Conservation (phyloP, 1,140 invertebrate species). For the Himalopsyche phryganea region DNA sequence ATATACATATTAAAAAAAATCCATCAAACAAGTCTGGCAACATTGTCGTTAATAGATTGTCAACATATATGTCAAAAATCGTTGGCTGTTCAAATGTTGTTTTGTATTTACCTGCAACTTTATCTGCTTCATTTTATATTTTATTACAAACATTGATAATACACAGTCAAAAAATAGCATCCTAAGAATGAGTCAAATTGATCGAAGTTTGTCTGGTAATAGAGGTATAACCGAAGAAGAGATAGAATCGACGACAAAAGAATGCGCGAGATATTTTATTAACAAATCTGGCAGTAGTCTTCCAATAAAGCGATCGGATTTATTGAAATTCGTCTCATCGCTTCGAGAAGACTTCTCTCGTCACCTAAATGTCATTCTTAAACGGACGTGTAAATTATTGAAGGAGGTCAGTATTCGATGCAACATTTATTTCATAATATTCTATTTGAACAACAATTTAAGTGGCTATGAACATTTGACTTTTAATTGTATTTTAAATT, state of each 20-base stretch:
- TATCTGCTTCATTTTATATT: too few species aligned
- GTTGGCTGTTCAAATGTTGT: too few species aligned
- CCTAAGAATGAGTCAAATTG: conserved; percentile 8
- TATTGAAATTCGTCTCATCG: conserved; percentile 8
- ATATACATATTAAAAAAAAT: too few species aligned
- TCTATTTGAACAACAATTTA: too few species aligned
- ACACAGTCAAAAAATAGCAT: background rate
- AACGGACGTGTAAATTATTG: background rate
- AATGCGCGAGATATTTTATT: conserved; percentile 11
- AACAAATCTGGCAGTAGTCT: conserved; percentile 8
- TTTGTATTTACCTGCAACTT: too few species aligned
- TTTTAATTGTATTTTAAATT: too few species aligned
- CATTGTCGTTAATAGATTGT: too few species aligned
- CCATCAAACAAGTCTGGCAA: too few species aligned
- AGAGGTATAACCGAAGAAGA: background rate
- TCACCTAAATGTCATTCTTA: conserved; percentile 7
- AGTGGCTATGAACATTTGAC: too few species aligned
- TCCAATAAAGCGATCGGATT: conserved; percentile 19
- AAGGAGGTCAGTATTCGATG: conserved; percentile 7
- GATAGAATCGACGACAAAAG: background rate
- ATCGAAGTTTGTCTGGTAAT: conserved; percentile 8
- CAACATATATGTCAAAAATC: too few species aligned
- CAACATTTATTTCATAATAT: too few species aligned
- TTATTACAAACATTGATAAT: too few species aligned
- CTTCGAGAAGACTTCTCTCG: conserved; percentile 1